A percentile compares a stretch with the other conserved stretches of the same genome.
Conservation (phyloP, 1,140 invertebrate species). For the Manduca sexta region DNA sequence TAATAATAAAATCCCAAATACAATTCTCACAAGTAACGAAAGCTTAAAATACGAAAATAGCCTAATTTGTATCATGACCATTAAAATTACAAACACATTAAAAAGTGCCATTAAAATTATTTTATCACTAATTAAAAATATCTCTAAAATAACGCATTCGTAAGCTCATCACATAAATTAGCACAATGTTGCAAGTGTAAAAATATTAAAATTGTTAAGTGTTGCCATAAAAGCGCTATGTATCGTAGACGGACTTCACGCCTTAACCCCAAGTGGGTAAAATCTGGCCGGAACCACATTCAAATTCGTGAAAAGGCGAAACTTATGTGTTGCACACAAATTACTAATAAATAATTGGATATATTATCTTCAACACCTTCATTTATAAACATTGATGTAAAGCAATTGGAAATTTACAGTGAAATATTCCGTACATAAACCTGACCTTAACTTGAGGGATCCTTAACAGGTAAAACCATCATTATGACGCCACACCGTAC, state of each 20-base stretch:
- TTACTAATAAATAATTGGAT: no score
- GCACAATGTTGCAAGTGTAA: constrained; percentile 45
- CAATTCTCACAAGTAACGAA: constrained; percentile 20
- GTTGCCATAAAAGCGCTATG: constrained; percentile 26
- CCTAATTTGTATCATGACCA: constrained; percentile 42
- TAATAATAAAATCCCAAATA: constrained; percentile 7
- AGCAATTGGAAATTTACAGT: no score
- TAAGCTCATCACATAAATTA: constrained; percentile 46
- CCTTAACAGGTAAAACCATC: no score
- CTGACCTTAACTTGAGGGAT: no score
- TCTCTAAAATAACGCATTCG: constrained; percentile 25
- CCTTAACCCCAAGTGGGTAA: no score
- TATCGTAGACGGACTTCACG: constrained; percentile 26
- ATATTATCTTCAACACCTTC: no score
- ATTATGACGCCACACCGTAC: no score
- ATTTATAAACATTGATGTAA: no score
- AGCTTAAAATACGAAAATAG: constrained; percentile 22
- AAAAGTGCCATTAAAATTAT: constrained; percentile 30
- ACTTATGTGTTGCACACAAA: background rate
- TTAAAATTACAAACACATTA: constrained; percentile 31
- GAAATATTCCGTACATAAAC: no score
- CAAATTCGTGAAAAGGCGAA: no score
- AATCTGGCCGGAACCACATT: no score
- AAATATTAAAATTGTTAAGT: constrained; percentile 32
- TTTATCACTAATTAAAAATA: constrained; percentile 19